Percentiles rank a stretch among this genome's conserved stretches.
phyloP scores from a whole-genome alignment of 2,888 invertebrate genomes.

The Uloborus plumipes region DNA sequence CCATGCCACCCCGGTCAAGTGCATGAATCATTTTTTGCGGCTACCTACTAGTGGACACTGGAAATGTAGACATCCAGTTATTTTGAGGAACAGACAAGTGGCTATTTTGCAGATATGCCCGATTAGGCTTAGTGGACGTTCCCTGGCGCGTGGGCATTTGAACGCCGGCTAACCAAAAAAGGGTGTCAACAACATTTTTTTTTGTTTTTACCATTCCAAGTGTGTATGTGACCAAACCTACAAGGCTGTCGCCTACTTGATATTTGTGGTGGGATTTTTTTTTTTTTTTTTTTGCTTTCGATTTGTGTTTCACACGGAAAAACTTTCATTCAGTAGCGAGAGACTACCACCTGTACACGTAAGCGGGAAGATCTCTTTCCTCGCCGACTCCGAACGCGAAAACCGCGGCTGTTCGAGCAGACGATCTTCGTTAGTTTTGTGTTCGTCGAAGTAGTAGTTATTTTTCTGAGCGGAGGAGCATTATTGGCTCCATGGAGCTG shows the following conservation, averaged over 20 bases:
- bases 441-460: slow-evolving; percentile 5
- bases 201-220: slow-evolving; percentile 18
- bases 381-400: slow-evolving; percentile 26
- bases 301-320: slow-evolving; percentile 7
- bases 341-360: slow-evolving; percentile 53
- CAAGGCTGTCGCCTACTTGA: slow-evolving; percentile 58
- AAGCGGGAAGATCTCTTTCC: slow-evolving; percentile 23
- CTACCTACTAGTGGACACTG: neutral
- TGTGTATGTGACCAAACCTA: slow-evolving; percentile 37
- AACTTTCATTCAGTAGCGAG: slow-evolving; percentile 22
- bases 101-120: slow-evolving; percentile 29
- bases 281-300: slow-evolving; percentile 16
- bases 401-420: slow-evolving; percentile 30
- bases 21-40: slow-evolving; percentile 31
- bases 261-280: slow-evolving; percentile 41
- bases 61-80: slow-evolving; percentile 32
- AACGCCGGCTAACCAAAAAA: slow-evolving; percentile 62
- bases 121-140: slow-evolving; percentile 48
- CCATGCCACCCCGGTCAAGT: slow-evolving; percentile 31
- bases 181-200: slow-evolving; percentile 59
- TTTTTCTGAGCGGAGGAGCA: neutral
- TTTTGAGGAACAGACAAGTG: neutral
- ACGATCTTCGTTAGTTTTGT: slow-evolving; percentile 24
- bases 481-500: slow-evolving; percentile 54
- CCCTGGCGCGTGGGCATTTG: slow-evolving; percentile 28